These are phyloP conservation scores for Prunella fulvescens DNA, from an alignment of 2,113 vertebrate species.

Conservation along the genomic window DNA sequence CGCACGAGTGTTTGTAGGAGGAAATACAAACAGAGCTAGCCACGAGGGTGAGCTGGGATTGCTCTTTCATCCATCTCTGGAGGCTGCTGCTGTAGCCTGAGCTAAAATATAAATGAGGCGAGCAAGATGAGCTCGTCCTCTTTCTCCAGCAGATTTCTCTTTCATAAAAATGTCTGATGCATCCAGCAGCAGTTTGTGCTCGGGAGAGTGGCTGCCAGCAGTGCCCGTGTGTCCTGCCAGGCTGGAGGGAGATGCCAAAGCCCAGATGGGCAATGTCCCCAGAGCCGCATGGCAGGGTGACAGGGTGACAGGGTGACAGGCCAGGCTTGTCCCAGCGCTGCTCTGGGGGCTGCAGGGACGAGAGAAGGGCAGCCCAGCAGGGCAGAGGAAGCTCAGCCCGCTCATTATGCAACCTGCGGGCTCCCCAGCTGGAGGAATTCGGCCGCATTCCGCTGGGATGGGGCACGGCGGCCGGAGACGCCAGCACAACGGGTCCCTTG, in stretches of 20 bases:
- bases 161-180: neutral
- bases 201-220: neutral
- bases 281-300: fast-evolving
- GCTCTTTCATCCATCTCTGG: neutral
- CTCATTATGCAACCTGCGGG: fast-evolving
- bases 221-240: neutral
- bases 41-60: neutral
- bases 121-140: neutral
- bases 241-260: neutral
- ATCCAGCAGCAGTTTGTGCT: neutral
- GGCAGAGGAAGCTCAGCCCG: neutral
- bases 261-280: neutral
- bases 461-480: neutral
- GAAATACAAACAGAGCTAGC: neutral
- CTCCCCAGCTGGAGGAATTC: neutral
- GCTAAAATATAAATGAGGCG: neutral
- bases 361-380: neutral
- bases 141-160: neutral
- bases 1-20: neutral
- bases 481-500: neutral
- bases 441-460: neutral
- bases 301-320: neutral
- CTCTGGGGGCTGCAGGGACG: neutral
- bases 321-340: neutral
- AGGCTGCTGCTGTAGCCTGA: neutral